A percentile compares a stretch with the other conserved stretches of the same genome.
phyloP scores from a whole-genome alignment of 2,797 vertebrate species.

The Nasua narica region DNA sequence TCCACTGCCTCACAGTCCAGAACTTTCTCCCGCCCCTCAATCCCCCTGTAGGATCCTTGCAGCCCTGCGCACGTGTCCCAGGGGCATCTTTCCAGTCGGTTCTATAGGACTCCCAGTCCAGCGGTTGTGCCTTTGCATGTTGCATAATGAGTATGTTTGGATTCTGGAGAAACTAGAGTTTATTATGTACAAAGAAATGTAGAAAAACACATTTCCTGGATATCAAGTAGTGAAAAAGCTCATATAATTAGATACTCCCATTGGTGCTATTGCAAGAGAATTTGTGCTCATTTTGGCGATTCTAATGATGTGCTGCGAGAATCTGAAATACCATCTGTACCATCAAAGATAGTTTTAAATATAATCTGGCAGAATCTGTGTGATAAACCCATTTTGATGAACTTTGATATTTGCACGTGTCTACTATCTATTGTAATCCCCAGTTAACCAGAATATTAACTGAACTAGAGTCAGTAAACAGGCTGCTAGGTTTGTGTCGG shows the following conservation, averaged over 20 bases:
- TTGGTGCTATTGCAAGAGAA: conserved; percentile 7
- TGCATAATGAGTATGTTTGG: neutral
- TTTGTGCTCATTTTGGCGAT: neutral
- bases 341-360: conserved; percentile 5
- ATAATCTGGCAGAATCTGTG: neutral
- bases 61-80: neutral
- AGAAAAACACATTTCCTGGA: neutral
- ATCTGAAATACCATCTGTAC: conserved; percentile 44
- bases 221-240: neutral
- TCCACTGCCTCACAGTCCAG: neutral
- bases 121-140: neutral
- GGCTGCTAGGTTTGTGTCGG: neutral
- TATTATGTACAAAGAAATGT: neutral
- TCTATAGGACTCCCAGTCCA: neutral
- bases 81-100: neutral
- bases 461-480: neutral
- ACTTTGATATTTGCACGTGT: neutral
- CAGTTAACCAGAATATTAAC: neutral
- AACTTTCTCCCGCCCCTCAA: neutral
- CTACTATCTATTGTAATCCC: neutral
- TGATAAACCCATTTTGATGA: neutral
- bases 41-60: neutral
- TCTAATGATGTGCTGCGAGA: neutral
- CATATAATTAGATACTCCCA: neutral
- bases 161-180: neutral